Conservation (phyloP, 2,888 invertebrate genomes). For the Cheiracanthium punctorium region DNA sequence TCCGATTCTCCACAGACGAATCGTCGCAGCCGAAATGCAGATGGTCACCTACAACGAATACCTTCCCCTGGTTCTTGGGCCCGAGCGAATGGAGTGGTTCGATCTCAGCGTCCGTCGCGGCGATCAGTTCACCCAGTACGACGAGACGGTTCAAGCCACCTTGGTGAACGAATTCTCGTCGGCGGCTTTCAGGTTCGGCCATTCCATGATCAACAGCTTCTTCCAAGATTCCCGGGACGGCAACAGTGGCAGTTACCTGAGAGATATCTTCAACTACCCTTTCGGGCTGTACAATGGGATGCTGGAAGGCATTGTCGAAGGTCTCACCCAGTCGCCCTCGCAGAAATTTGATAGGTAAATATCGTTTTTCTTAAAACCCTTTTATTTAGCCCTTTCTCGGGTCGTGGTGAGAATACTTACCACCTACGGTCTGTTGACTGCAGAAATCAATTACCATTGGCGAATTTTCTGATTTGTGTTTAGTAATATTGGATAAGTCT, state of each 20-base stretch:
- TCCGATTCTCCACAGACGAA: slow-evolving; percentile 75
- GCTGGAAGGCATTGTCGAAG: slow-evolving; percentile 77
- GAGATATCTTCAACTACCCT: slow-evolving; percentile 69
- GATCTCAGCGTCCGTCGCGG: slow-evolving; percentile 76
- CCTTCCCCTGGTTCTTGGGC: slow-evolving; percentile 87
- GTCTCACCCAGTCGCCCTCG: slow-evolving; percentile 77
- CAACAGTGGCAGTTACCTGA: slow-evolving; percentile 79
- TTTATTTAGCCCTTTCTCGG: background rate
- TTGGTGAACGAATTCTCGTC: slow-evolving; percentile 90
- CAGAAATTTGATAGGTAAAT: slow-evolving; percentile 76
- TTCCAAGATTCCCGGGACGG: slow-evolving; percentile 86
- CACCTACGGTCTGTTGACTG: too few relatives aligned
- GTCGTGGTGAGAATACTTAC: too few relatives aligned
- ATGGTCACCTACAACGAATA: slow-evolving; percentile 28
- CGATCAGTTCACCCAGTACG: slow-evolving; percentile 82
- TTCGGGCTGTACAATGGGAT: slow-evolving; percentile 73
- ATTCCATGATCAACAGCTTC: slow-evolving; percentile 82
- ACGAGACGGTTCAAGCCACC: slow-evolving; percentile 83
- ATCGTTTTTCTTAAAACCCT: background rate
- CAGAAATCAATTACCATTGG: too few relatives aligned
- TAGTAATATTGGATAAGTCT: too few relatives aligned
- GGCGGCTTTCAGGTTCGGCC: slow-evolving; percentile 82
- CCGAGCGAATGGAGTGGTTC: slow-evolving; percentile 71
- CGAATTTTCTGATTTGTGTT: too few relatives aligned
- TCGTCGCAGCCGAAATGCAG: slow-evolving; percentile 74